Base-by-base conservation (phyloP, 2,797 vertebrate species). In the Schizothorax lantsangensis region DNA sequence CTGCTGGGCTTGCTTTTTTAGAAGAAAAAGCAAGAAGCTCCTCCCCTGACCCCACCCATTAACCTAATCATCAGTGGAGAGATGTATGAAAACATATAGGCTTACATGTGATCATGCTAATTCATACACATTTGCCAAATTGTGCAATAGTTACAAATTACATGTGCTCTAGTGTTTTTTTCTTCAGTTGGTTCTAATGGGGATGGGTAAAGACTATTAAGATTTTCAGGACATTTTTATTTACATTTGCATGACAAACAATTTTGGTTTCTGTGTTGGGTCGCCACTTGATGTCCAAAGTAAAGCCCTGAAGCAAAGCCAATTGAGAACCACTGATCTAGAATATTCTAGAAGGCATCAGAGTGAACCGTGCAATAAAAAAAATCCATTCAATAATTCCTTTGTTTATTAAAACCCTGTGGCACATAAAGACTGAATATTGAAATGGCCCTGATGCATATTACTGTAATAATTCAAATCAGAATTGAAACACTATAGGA, bases 321-420 rank as follows among this genome's bases (percentile, higher is more conserved):
- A 71, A 8, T 82, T 54, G 7, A 82, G 47, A 54, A 11, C 11
- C 47, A 11, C 68, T 40, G 47, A 38, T 72, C 23, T 43, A 12
- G 49, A 83, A 73, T 30, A 83, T n/a, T 59, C n/a, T 71, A 54
- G 30, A 72, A 57, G 12, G n/a, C 26, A 62, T 62, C 11, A n/a
- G 64, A 71, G 12, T 38, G 7, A 71, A 69, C 19, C 19, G 12
- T 69, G 30, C 19, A 52, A 71, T 26, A n/a, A 15, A 23, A 52
- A 52, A 36, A 52, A 52, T 3, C 2, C 6, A 45, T 19, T 66
- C 14, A 30, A 40, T 64, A 19, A 64, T 66, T 80, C 9, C 26
- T 47, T 33, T 81, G 17, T 68, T 64, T 81, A 68, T 49, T 81
- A 68, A 81, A 81, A 81, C 26, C 40, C 19, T 64, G 17, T 66